Evolutionary conservation across 2,888 invertebrate species (phyloP).

Genomic region (Protodeltote pygarga): DNA sequence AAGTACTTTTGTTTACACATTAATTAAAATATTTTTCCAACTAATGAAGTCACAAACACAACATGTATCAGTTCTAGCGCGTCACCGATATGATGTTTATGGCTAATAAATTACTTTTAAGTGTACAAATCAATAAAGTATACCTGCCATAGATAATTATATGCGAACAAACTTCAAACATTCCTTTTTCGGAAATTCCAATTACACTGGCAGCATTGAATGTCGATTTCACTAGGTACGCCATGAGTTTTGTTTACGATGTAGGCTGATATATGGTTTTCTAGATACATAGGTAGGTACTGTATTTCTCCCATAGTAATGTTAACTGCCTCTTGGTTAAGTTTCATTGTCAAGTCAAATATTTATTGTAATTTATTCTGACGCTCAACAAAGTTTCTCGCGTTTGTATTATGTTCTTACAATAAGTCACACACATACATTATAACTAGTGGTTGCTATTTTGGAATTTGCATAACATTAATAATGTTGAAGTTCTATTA

Average conservation of each 20-base stretch:
- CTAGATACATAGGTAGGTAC: constrained; percentile 57
- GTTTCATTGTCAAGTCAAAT: constrained; percentile 63
- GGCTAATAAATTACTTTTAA: constrained; percentile 37
- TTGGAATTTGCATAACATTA: constrained; percentile 56
- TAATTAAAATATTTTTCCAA: constrained; percentile 16
- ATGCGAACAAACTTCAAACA: constrained; percentile 49
- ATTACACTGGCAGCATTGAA: constrained; percentile 63
- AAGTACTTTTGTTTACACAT: constrained; percentile 4
- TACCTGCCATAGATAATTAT: constrained; percentile 44
- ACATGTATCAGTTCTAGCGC: constrained; percentile 17
- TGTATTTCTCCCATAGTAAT: constrained; percentile 45
- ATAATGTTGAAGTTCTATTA: constrained; percentile 29
- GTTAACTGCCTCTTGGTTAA: constrained; percentile 50
- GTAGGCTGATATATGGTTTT: constrained; percentile 61
- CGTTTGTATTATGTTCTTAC: constrained; percentile 46
- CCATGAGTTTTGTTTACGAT: constrained; percentile 59
- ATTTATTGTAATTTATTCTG: constrained; percentile 69
- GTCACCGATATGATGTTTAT: constrained; percentile 25
- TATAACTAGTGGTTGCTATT: constrained; percentile 57
- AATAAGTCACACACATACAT: constrained; percentile 52
- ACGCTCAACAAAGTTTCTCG: constrained; percentile 56
- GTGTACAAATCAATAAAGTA: constrained; percentile 45
- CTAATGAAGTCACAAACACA: constrained; percentile 25
- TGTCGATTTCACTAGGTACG: constrained; percentile 58
- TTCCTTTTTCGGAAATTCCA: constrained; percentile 65